Conservation (phyloP, 2,797 vertebrate species). For the Amphiprion clarkii region DNA sequence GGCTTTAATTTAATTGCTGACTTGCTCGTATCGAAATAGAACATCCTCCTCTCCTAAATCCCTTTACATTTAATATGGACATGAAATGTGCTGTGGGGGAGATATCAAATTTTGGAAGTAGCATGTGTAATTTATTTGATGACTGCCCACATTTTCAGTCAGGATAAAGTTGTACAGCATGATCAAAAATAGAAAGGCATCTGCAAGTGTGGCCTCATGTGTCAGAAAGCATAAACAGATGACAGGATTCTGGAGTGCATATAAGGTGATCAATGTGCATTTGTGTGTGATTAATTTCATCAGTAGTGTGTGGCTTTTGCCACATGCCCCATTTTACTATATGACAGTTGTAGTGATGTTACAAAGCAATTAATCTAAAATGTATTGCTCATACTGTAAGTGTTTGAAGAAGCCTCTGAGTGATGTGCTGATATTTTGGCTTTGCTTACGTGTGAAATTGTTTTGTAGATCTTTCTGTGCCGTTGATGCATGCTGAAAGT, state of each 20-base stretch:
- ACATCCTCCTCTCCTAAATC: conserved; percentile 14
- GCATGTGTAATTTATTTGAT: conserved; percentile 50
- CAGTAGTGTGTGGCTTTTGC: conserved; percentile 4
- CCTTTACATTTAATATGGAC: conserved; percentile 12
- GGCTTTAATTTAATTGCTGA: neutral
- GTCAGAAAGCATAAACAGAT: conserved; percentile 33
- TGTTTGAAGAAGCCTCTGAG: conserved; percentile 38
- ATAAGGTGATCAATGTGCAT: conserved; percentile 9
- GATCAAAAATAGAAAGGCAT: conserved; percentile 62
- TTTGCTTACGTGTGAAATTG: neutral
- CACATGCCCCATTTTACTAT: conserved; percentile 17
- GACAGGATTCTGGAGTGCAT: conserved; percentile 25
- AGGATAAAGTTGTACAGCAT: conserved; percentile 21
- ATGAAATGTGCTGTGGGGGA: conserved; percentile 29
- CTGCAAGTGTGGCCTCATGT: conserved; percentile 32
- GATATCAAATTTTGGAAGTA: conserved; percentile 52
- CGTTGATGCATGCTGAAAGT: neutral
- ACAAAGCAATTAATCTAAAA: conserved; percentile 15
- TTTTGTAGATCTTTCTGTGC: neutral
- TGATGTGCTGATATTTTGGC: neutral
- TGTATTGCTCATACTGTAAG: conserved; percentile 36
- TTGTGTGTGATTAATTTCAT: conserved; percentile 11
- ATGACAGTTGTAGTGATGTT: conserved; percentile 1
- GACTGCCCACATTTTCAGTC: conserved; percentile 42
- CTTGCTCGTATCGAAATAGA: conserved; percentile 28